Conservation (phyloP, 64 coral and sea anemone species). For the Stylophora pistillata region DNA sequence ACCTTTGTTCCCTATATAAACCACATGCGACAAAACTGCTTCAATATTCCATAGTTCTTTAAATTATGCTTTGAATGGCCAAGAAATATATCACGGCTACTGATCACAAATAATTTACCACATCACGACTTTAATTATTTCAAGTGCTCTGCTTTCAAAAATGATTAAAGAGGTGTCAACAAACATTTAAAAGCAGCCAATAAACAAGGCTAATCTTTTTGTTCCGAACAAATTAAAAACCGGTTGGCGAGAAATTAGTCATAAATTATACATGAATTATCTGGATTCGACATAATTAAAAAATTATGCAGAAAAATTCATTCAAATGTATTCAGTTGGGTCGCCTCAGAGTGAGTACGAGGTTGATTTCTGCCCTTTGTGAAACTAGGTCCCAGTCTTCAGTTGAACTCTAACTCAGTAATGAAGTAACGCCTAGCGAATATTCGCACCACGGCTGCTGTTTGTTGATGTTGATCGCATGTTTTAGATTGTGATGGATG, state of each 20-base stretch:
- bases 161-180: background rate
- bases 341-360: background rate
- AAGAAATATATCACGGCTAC: background rate
- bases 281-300: too few species aligned
- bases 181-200: background rate
- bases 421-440: background rate
- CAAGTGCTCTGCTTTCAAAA: background rate
- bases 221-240: background rate
- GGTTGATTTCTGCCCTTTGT: background rate
- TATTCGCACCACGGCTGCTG: background rate
- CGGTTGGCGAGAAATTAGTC: too few species aligned
- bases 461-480: background rate
- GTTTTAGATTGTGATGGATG: background rate
- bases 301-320: too few species aligned
- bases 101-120: constrained; percentile 1
- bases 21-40: background rate
- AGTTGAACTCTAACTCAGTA: background rate
- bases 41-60: background rate
- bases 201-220: background rate
- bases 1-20: background rate
- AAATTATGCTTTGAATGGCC: too few species aligned
- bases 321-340: background rate
- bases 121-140: too few species aligned
- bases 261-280: too few species aligned
- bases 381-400: background rate